phyloP scores from a whole-genome alignment of 2,113 vertebrate species.

The Trinectes maculatus region DNA sequence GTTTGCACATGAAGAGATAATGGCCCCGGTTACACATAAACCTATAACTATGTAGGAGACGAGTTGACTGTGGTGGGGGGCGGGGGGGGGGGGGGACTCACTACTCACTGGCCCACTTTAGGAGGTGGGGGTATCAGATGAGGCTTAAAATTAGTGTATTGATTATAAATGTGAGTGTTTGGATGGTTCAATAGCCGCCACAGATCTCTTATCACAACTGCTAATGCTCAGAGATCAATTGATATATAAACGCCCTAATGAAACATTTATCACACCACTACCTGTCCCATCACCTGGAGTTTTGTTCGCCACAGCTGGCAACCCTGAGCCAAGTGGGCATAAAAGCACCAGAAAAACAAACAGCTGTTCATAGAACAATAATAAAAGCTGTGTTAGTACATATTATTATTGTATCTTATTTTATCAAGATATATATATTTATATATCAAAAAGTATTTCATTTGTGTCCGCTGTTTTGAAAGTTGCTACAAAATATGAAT shows the following conservation, averaged over 20 bases:
- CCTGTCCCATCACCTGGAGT: no score
- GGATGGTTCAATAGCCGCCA: background rate
- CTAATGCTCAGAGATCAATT: background rate
- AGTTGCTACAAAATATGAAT: no score
- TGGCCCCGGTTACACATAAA: background rate
- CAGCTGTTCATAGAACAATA: no score
- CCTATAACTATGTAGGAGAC: no score
- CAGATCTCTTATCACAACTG: background rate
- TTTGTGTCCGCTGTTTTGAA: no score
- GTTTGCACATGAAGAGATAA: conserved; percentile 4
- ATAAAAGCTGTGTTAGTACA: background rate
- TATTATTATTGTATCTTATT: no score
- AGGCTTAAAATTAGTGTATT: background rate
- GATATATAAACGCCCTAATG: no score
- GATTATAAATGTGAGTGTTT: background rate
- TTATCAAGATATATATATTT: no score
- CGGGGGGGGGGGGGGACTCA: background rate
- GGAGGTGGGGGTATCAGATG: no score
- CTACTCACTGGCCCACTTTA: no score
- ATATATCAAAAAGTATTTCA: no score
- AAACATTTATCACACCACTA: no score
- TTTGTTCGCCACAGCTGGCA: background rate
- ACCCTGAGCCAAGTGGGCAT: background rate
- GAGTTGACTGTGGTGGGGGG: background rate
- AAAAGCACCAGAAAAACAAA: background rate